A percentile compares a stretch with the other conserved stretches of the same genome.
phyloP scores from a whole-genome alignment of 2,797 vertebrate species.

The Manis pentadactyla region DNA sequence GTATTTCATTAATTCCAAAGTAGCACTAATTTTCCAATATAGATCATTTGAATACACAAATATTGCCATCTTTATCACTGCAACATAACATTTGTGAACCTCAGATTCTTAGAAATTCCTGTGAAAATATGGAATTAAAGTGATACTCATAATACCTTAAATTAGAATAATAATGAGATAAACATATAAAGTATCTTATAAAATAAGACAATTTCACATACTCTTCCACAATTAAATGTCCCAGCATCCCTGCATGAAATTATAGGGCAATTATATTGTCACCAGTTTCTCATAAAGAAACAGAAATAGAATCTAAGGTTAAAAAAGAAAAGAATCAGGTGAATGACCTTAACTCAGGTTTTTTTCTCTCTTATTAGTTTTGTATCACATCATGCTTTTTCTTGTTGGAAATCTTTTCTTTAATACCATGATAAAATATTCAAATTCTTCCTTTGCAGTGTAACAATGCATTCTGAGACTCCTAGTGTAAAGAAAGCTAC shows the following conservation, averaged over 20 bases:
- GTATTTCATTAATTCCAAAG: constrained; percentile 64
- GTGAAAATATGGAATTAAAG: background rate
- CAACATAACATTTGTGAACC: background rate
- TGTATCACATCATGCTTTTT: background rate
- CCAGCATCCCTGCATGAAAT: background rate
- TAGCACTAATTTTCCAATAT: constrained; percentile 3
- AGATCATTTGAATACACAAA: constrained; percentile 21
- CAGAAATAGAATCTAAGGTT: background rate
- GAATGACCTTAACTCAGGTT: background rate
- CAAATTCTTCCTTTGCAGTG: background rate
- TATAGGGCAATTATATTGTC: background rate
- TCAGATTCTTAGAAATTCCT: background rate
- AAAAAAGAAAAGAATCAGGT: background rate
- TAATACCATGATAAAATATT: background rate
- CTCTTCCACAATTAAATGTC: background rate
- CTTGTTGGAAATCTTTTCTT: background rate
- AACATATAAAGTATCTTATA: background rate
- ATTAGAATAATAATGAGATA: constrained; percentile 9
- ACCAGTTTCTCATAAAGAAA: background rate
- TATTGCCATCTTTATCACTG: background rate
- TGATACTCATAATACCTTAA: background rate
- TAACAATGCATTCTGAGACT: background rate
- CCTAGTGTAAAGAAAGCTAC: background rate
- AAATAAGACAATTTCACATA: background rate
- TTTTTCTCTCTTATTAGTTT: background rate